Conservation (phyloP, 2,797 vertebrate genomes). For the Silurus lanzhouensis region DNA sequence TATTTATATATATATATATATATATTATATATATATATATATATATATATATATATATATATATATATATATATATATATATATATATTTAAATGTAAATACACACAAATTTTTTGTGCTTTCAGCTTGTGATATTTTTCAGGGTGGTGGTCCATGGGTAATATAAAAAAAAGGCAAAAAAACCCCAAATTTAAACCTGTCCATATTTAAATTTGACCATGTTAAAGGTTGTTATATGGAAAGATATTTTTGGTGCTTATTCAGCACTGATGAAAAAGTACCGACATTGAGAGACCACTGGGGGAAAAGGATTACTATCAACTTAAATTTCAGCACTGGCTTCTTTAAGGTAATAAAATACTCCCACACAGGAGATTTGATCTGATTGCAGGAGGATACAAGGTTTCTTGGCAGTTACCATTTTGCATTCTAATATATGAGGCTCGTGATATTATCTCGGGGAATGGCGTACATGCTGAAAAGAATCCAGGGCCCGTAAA, state of each 20-base stretch:
- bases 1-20: too few species aligned
- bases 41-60: too few species aligned
- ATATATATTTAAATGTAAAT: too few species aligned
- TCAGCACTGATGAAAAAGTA: background rate
- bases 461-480: background rate
- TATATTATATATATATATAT: too few species aligned
- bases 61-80: too few species aligned
- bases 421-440: background rate
- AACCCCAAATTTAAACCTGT: background rate
- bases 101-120: background rate
- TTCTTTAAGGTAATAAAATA: slow-evolving; percentile 23
- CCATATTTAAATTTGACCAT: background rate
- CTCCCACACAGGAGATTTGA: background rate
- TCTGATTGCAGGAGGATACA: background rate
- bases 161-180: background rate
- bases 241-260: background rate
- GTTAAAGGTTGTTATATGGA: background rate
- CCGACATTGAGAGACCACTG: background rate
- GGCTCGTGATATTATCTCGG: background rate
- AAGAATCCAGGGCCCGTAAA: background rate
- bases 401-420: background rate
- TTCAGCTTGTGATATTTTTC: background rate
- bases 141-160: background rate
- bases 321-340: slow-evolving; percentile 22
- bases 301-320: background rate